Evolutionary conservation across 2,888 invertebrate species (phyloP).

Genomic region (Volucella zonaria): DNA sequence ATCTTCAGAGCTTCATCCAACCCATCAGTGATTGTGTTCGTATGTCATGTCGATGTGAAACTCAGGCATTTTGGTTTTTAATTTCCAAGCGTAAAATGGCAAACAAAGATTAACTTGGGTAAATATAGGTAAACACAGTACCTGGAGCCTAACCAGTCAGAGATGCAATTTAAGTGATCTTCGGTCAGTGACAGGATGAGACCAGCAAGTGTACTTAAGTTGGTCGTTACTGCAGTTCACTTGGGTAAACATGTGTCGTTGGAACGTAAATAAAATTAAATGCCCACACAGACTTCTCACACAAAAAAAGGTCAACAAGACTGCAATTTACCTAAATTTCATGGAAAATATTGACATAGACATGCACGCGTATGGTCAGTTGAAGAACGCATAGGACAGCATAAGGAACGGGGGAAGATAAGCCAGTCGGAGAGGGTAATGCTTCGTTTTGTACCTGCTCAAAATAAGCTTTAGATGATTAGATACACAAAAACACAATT

Average conservation of each 20-base stretch:
- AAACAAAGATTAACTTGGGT: conserved; percentile 3
- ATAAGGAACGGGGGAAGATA: no score
- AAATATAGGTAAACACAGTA: not conserved
- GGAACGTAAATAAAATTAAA: conserved; percentile 38
- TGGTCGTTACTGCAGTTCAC: conserved; percentile 33
- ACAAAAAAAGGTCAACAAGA: conserved; percentile 22
- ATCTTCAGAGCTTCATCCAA: not conserved
- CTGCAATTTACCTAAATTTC: conserved; percentile 21
- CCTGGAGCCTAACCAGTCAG: not conserved
- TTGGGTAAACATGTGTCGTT: conserved; percentile 50
- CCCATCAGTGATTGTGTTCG: not conserved
- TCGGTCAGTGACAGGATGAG: conserved; percentile 4
- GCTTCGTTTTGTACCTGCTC: no score
- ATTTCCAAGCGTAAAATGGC: conserved; percentile 3
- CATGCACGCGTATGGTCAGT: not conserved
- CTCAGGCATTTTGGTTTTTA: not conserved
- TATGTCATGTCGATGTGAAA: conserved; percentile 14
- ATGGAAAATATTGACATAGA: conserved; percentile 23
- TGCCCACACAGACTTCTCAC: conserved; percentile 10
- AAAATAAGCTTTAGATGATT: no score
- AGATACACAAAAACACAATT: no score
- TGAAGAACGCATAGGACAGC: no score
- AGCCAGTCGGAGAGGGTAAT: no score
- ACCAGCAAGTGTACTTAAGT: conserved; percentile 20
- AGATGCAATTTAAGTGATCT: not conserved